These are phyloP conservation scores for Lasius fuliginosus DNA, from an alignment of 2,888 invertebrate species.

Conservation along the genomic window DNA sequence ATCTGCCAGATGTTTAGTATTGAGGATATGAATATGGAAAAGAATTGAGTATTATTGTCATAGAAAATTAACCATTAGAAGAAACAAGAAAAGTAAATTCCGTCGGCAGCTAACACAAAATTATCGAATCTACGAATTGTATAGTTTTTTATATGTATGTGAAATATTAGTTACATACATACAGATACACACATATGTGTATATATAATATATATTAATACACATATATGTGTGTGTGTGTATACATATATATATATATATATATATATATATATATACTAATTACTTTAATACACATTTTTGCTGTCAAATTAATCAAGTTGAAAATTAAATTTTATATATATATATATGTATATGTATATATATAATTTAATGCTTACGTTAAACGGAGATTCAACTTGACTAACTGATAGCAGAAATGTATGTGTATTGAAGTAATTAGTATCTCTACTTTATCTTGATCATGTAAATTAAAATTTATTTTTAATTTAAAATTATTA, in stretches of 20 bases:
- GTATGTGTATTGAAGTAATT: constrained; percentile 34
- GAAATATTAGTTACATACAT: constrained; percentile 78
- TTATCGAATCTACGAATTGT: constrained; percentile 79
- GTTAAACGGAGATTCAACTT: constrained; percentile 68
- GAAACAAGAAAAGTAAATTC: constrained; percentile 64
- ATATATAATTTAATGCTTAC: constrained; percentile 74
- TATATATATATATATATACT: constrained; percentile 66
- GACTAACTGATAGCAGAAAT: constrained; percentile 17
- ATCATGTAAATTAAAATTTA: constrained; percentile 24
- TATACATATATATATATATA: constrained; percentile 4
- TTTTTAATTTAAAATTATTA: neutral
- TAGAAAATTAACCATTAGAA: constrained; percentile 44
- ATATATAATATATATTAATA: no score
- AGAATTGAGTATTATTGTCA: constrained; percentile 62
- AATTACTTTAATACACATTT: no score
- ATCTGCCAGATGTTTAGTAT: constrained; percentile 56
- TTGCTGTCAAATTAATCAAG: no score
- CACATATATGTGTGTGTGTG: no score
- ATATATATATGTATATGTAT: constrained; percentile 58
- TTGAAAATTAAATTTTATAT: neutral
- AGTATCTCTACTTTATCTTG: constrained; percentile 16
- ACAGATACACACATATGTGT: constrained; percentile 50
- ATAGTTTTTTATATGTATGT: constrained; percentile 79
- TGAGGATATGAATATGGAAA: constrained; percentile 56
- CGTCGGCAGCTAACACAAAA: constrained; percentile 79